A percentile compares a stretch with the other conserved stretches of the same genome.
Conservation (phyloP, 2,888 invertebrate species). For the Chalcis sispes region DNA sequence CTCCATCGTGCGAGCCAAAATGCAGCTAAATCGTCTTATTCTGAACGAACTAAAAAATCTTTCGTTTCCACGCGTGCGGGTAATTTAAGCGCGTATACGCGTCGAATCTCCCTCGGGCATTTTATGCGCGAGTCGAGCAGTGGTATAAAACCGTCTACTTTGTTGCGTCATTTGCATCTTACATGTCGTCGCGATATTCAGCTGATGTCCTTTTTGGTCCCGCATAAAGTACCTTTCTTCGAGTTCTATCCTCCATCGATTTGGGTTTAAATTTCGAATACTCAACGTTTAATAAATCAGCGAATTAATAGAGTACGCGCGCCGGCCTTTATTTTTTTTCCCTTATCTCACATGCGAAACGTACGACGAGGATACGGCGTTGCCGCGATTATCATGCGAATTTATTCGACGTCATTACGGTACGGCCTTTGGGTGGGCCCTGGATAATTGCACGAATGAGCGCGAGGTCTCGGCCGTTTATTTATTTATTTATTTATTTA, state of each 20-base stretch:
- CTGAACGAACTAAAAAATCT: too few relatives aligned
- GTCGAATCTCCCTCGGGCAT: too few relatives aligned
- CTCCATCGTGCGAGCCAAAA: too few relatives aligned
- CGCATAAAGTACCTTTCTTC: too few relatives aligned
- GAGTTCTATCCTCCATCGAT: slow-evolving; percentile 1
- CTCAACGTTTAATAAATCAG: slow-evolving; percentile 30
- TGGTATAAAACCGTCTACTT: slow-evolving; percentile 28
- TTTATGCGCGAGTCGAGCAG: too few relatives aligned
- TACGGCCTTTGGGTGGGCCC: slow-evolving; percentile 50
- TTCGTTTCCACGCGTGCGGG: too few relatives aligned
- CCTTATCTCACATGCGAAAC: background rate
- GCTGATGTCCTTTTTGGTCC: too few relatives aligned
- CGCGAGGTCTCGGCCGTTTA: background rate
- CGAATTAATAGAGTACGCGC: slow-evolving; percentile 36
- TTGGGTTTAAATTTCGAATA: slow-evolving; percentile 14
- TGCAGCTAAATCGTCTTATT: too few relatives aligned
- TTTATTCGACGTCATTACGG: slow-evolving; percentile 50
- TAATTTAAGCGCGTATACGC: too few relatives aligned
- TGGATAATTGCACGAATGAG: slow-evolving; percentile 42
- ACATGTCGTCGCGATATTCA: background rate
- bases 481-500: background rate
- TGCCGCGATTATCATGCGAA: slow-evolving; percentile 41
- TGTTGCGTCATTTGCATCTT: slow-evolving; percentile 36
- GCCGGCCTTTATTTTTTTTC: background rate
- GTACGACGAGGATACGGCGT: background rate